Base-by-base conservation (phyloP, 2,888 invertebrate genomes). In the Trachelus iudaicus region DNA sequence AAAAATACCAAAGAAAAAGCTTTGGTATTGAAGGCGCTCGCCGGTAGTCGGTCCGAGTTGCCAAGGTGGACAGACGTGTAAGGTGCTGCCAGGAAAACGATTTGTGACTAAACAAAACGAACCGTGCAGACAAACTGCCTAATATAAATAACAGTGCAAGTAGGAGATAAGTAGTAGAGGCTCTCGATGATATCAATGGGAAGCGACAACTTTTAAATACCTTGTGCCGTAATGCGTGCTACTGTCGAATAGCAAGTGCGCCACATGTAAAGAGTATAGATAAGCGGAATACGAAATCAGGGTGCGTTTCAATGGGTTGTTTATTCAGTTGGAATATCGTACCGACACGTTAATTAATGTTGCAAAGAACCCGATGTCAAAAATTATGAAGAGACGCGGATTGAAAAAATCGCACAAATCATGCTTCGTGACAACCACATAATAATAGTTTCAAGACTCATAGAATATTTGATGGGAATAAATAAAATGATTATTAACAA, bases 401-500 rank as follows among this genome's bases (percentile, higher is more conserved):
- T 23, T 56, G 56, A 23, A 15, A 56, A 56, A 56, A 23, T 56
- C 56, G 9, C 2, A 56, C 23, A 56, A 9, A 9, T 56, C 56
- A 56, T 56, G 56, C 56, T 56, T 56, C 9, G 23, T 56, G 9
- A 56, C 23, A 23, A 56, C 56, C 23, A 56, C 9, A 23, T 15
- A 56, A 56, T 23, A 56, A 56, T 56, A 56, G 23, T 56, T 56
- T 56, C 2, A 56, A 23, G 15, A 56, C 56, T 56, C 56, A 2
- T 37, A 2, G 15, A 40, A 15, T 23, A 56, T 9, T 56, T 56
- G 0, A 56, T 23, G 56, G 2, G 23, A 56, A 23, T 15, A 56
- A 56, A 56, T 31, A 71, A 71, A 71, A 33, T 33, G 1, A 31
- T 71, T 33, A 40, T 12, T 34, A 15, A 86, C 88, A 82, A 76